Evolutionary conservation across 2,888 invertebrate genomes (phyloP), one percentile per base, ranked within the genome.

Genomic region (Timandra comae): DNA sequence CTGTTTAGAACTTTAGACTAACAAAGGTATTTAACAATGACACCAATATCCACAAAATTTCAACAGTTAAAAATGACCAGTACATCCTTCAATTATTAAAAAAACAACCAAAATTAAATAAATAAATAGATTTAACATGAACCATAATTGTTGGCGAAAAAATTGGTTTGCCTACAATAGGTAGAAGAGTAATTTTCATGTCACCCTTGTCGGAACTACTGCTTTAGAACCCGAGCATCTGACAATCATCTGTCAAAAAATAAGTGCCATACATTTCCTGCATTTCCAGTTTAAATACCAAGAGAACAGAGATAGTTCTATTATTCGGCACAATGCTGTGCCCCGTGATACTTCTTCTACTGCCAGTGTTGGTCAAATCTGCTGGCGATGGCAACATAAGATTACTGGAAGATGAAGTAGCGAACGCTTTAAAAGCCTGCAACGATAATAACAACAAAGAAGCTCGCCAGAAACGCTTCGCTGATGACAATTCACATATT

Each of bases 331-430:
- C 55, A 29, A 80, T 81, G 78, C 33, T 59, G 31, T 42, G 37
- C 21, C 37, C 51, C 8, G 33, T 65, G 25, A 10, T 66, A 24
- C 38, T 74, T 2, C 38, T 71, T 2, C 29, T 71, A 4, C 34
- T 77, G n/a, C 69, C 77, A 2, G 51, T 48, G 11, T 39, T 73
- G 16, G 59, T 63, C 2, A 43, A 49, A 21, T 65, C 70, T 39
- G 47, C 73, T 1, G 71, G 77, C 3, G 77, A 81, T 21, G 81
- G 81, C 1, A 86, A 86, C 46, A 75, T 84, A 21, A 69, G 66
- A 19, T 44, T 86, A n/a, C 46, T 86, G 9, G 73, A 80, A 55
- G 71, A 80, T 33, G 84, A 86, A 46, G 62, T 86, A 10, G 63
- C 67, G 1, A 45, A 45, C 1, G 85, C 84, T n/a, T 44, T 86